Base-by-base conservation (phyloP, 2,113 vertebrate genomes). In the Haemorhous mexicanus region DNA sequence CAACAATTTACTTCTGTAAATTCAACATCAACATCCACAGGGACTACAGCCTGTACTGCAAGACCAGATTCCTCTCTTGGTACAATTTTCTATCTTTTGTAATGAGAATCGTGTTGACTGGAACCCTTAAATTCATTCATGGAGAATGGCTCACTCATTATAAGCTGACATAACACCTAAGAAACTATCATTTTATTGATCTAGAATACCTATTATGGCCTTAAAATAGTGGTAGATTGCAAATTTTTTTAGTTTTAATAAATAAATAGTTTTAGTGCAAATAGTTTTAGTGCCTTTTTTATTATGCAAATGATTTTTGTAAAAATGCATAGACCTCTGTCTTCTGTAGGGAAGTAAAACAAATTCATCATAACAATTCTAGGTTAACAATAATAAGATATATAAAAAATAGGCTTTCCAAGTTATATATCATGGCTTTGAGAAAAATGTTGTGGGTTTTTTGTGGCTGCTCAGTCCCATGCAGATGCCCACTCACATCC, bases 401-500 rank as follows among this genome's bases (percentile, higher is more conserved):
- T 13, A 69, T 46, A 67, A 76, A 76, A 76, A 43, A 46, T 2
- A 64, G 11, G 6, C 3, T 87, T 87, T 75, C n/a, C 20, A 79
- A 93, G 19, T 61, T n/a, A 46, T 2, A 6, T 11, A 7, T 43
- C 41, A 33, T 17, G 4, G 11, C 30, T 72, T 85, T 87, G 10
- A 77, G 59, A 61, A 66, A 75, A 82, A 52, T 12, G 9, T 11
- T 14, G 26, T 17, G 58, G 7, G 3, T n/a, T 24, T 49, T 28
- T 43, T 32, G 11, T 63, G 20, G 15, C 56, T 37, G 3, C 14
- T 75, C 8, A 49, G 41, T 3, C 17, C 35, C 26, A 19, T 3
- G 0, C 18, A 70, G 46, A 7, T 2, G 1, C 9, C 53, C 17
- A 2, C 46, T 66, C 5, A 6, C 9, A n/a, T 18, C 14, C 4